phyloP scores from a whole-genome alignment of 2,113 vertebrate species.

The Ramphastos sulfuratus region DNA sequence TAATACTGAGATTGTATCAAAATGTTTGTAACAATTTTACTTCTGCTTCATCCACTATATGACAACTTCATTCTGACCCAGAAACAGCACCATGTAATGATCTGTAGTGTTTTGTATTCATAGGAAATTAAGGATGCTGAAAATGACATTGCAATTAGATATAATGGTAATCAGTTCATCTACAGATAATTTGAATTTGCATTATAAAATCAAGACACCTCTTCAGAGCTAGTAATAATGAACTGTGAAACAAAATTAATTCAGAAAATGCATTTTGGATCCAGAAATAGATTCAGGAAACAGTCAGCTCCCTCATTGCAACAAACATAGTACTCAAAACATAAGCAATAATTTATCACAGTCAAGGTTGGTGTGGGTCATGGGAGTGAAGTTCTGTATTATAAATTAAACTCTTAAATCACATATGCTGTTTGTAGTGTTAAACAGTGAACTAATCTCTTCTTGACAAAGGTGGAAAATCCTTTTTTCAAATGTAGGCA shows the following conservation, averaged over 20 bases:
- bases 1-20: background rate
- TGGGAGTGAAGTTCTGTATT: background rate
- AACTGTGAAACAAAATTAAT: background rate
- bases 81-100: conserved; percentile 66
- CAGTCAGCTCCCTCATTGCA: background rate
- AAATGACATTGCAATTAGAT: background rate
- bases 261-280: too few species aligned
- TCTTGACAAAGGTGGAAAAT: conserved; percentile 21
- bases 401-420: conserved; percentile 3
- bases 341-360: background rate
- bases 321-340: background rate
- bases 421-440: conserved; percentile 1
- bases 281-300: background rate
- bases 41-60: background rate
- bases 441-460: background rate
- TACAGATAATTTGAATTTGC: background rate
- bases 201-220: background rate
- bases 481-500: conserved; percentile 10
- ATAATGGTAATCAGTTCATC: background rate
- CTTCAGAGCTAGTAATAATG: background rate
- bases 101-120: background rate
- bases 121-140: background rate
- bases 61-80: background rate
- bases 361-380: background rate
- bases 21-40: background rate